Evolutionary conservation across 2,113 vertebrate genomes (phyloP).

Genomic region (Barnardius zonarius): DNA sequence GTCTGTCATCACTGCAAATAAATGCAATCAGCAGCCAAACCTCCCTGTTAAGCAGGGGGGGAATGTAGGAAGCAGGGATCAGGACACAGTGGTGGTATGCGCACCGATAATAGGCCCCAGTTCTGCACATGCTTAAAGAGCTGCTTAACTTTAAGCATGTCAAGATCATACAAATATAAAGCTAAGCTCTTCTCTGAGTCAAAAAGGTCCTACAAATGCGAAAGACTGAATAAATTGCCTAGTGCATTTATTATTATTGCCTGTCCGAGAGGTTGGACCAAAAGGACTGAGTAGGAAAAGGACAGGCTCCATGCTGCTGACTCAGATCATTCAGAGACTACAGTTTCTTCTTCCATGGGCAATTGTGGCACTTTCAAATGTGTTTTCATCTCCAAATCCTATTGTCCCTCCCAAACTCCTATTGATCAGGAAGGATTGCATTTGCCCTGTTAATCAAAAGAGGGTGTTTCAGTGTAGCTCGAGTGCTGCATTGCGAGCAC

Average conservation of each 20-base stretch:
- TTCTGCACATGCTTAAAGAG: neutral
- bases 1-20: neutral
- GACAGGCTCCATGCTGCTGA: neutral
- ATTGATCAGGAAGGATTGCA: neutral
- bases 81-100: rapidly evolving
- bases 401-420: neutral
- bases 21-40: neutral
- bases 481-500: neutral
- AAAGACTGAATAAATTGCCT: neutral
- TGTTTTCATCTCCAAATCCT: neutral
- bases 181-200: neutral
- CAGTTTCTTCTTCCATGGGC: neutral
- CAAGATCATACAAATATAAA: neutral
- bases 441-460: neutral
- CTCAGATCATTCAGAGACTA: neutral
- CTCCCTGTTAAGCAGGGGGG: neutral
- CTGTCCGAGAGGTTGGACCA: neutral
- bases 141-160: rapidly evolving
- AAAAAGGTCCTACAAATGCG: neutral
- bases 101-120: neutral
- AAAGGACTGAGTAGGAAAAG: neutral
- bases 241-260: neutral
- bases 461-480: neutral
- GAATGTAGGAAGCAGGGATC: neutral
- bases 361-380: neutral